Conservation (phyloP, 1,140 invertebrate species). For the Lethrus apterus region DNA sequence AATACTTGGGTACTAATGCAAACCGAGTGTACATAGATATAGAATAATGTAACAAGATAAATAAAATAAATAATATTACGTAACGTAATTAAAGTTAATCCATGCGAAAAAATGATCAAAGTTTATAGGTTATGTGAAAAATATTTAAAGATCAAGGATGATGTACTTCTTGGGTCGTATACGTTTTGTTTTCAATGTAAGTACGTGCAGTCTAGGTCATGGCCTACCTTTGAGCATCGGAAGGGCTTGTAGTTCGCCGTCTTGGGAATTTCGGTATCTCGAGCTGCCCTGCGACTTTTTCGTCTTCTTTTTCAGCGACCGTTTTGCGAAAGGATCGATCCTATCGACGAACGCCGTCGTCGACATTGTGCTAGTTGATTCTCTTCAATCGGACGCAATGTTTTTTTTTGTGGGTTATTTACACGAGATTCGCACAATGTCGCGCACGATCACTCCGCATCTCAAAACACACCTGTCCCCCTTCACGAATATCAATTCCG, state of each 20-base stretch:
- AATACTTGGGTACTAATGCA: too few species aligned
- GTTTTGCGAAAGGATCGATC: conserved; percentile 89
- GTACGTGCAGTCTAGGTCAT: conserved; percentile 6
- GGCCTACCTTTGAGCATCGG: conserved; percentile 77
- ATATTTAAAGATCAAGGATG: conserved; percentile 13
- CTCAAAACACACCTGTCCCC: conserved; percentile 25
- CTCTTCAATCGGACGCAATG: conserved; percentile 4
- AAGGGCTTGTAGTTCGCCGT: conserved; percentile 80
- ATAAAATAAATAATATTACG: background rate
- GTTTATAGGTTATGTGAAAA: conserved; percentile 14
- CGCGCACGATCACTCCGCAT: conserved; percentile 27
- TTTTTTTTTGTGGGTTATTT: conserved; percentile 31
- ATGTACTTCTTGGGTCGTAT: conserved; percentile 1
- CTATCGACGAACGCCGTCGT: conserved; percentile 84
- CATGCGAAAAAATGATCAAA: conserved; percentile 6
- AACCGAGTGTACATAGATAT: background rate
- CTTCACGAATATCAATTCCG: conserved; percentile 17
- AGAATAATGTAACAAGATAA: conserved; percentile 3
- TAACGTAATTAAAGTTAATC: conserved; percentile 4
- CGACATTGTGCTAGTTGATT: conserved; percentile 50
- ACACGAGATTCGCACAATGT: conserved; percentile 24
- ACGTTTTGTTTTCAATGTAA: background rate
- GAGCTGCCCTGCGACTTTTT: conserved; percentile 90
- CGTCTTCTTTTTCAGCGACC: conserved; percentile 86
- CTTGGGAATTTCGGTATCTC: conserved; percentile 79